Evolutionary conservation across 2,888 invertebrate genomes (phyloP), one percentile per base, ranked within the genome.

Genomic region (Macaria notata): DNA sequence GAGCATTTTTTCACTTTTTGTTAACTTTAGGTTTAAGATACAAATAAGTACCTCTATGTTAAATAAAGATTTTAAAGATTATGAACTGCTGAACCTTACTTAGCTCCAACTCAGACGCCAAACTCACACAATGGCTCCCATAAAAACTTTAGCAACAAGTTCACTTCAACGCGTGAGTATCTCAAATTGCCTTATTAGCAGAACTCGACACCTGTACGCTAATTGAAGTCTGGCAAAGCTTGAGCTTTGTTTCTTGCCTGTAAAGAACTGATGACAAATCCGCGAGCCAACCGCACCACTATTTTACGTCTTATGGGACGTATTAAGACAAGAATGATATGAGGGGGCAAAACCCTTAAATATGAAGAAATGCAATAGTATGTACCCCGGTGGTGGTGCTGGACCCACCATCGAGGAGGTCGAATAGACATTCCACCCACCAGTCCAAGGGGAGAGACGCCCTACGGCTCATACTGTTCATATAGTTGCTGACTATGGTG

Each of bases 11-110:
- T 62, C 63, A 52, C 46, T 49, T 59, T 48, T 60, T 64, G 65
- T 64, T 59, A 56, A 50, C 42, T 64, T 49, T 68, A 69, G 62
- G 43, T 52, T 61, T 65, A 59, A 52, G 51, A 33, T 54, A 51
- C 42, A 55, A 19, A 19, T 56, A 46, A 56, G 56, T 56, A 60
- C 48, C 54, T 50, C 29, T 46, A 52, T 46, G 48, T 49, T 43
- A 56, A 52, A 53, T 52, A 56, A 52, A 55, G 44, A 62, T 52
- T 59, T 59, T 59, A 42, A 39, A 55, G 49, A 19, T 19, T 19
- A 19, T 19, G 19, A 19, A 19, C 19, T 19, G 19, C 2, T 19
- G 19, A 19, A 19, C 19, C 19, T 19, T 19, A 19, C 19, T 19
- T 19, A 19, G 19, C 19, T 19, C 19, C 19, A 19, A 19, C 19